Conservation (phyloP, 2,113 vertebrate species). For the Chionodraco myersi region DNA sequence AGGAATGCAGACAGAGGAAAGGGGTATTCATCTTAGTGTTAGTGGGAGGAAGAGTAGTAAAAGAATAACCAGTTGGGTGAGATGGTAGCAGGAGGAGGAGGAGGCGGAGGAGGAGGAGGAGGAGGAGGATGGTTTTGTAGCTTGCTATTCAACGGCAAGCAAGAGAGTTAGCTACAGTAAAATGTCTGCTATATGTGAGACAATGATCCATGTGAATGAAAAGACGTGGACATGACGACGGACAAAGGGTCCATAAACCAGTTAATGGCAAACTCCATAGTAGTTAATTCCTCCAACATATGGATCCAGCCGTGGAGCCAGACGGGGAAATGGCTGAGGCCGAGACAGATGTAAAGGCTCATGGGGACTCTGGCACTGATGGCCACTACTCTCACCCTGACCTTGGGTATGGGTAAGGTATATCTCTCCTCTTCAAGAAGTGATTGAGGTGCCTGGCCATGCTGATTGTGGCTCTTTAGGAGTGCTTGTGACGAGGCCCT, state of each 20-base stretch:
- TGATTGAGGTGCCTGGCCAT: slow-evolving; percentile 70
- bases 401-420: slow-evolving; percentile 58
- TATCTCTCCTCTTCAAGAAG: slow-evolving; percentile 54
- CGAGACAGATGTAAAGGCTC: slow-evolving; percentile 54
- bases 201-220: slow-evolving; percentile 69
- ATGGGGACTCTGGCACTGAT: slow-evolving; percentile 40
- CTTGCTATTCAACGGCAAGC: slow-evolving; percentile 56
- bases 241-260: slow-evolving; percentile 63
- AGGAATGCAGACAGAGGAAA: slow-evolving; percentile 49
- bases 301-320: slow-evolving; percentile 59
- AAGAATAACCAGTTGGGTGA: slow-evolving; percentile 50
- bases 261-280: slow-evolving; percentile 55
- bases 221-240: slow-evolving; percentile 55
- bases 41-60: slow-evolving; percentile 60
- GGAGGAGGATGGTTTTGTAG: slow-evolving; percentile 22
- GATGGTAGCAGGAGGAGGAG: slow-evolving; percentile 32
- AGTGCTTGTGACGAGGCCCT: slow-evolving; percentile 40
- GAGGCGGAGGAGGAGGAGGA: background rate
- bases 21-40: slow-evolving; percentile 50
- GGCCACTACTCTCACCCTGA: slow-evolving; percentile 45
- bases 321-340: slow-evolving; percentile 49
- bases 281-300: slow-evolving; percentile 63
- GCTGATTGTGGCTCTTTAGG: slow-evolving; percentile 73
- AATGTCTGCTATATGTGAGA: slow-evolving; percentile 60
- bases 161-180: slow-evolving; percentile 32